These are phyloP conservation scores for Poliocrania exsul DNA, from an alignment of 2,797 vertebrate genomes.

Conservation along the genomic window DNA sequence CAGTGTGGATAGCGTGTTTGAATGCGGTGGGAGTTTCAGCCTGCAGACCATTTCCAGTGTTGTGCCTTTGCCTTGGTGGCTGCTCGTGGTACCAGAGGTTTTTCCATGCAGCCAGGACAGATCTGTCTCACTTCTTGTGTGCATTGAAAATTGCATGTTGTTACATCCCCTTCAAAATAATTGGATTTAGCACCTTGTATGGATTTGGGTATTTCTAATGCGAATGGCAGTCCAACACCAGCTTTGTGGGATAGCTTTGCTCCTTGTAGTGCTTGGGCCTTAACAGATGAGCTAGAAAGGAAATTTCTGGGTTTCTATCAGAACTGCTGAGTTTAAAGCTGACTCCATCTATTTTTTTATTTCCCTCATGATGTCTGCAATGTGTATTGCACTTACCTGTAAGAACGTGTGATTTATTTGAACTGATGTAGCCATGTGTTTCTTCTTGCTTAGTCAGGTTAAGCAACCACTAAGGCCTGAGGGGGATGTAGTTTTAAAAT, in stretches of 20 bases:
- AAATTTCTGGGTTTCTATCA: neutral
- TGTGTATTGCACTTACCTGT: neutral
- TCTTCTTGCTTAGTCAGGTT: neutral
- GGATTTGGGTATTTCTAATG: neutral
- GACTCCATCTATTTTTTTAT: neutral
- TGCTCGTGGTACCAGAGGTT: neutral
- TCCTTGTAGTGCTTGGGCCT: neutral
- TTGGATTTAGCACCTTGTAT: neutral
- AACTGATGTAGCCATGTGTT: neutral
- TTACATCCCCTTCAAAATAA: neutral
- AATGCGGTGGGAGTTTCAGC: neutral
- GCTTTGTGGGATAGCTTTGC: neutral
- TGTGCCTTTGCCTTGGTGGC: neutral
- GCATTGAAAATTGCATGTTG: neutral
- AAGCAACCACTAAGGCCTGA: neutral
- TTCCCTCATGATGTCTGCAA: neutral
- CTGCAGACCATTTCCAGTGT: neutral
- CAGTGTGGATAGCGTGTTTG: rapidly evolving
- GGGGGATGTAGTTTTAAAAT: conserved; percentile 2
- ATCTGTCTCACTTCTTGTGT: neutral
- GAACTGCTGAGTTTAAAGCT: neutral
- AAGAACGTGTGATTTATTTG: neutral
- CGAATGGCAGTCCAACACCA: neutral
- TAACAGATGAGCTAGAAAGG: neutral
- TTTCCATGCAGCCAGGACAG: neutral